These are phyloP conservation scores for Myotis davidii DNA, from an alignment of 2,113 vertebrate genomes.

Conservation along the genomic window DNA sequence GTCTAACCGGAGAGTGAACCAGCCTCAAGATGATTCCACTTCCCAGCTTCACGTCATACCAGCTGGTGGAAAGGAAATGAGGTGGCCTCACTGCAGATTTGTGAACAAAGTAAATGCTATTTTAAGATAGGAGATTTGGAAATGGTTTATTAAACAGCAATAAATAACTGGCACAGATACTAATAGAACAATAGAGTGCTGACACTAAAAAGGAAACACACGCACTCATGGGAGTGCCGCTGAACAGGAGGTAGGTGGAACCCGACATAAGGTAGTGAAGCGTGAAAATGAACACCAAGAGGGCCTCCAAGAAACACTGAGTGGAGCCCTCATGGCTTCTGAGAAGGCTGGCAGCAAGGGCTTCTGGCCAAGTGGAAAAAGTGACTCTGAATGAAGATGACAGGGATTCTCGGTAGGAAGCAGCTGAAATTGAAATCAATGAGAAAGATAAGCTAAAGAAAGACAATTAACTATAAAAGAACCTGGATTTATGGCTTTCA, in stretches of 20 bases:
- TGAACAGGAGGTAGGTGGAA: not conserved
- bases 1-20: accelerated
- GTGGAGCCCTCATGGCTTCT: too few species aligned
- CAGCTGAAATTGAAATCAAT: not conserved
- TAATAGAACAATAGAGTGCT: not conserved
- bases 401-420: not conserved
- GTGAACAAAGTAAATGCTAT: not conserved
- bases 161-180: not conserved
- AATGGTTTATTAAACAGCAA: not conserved
- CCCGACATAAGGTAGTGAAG: not conserved
- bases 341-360: not conserved
- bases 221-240: not conserved
- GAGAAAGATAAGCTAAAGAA: not conserved
- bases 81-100: not conserved
- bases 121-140: not conserved
- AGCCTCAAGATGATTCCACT: not conserved
- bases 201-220: not conserved
- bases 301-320: not conserved
- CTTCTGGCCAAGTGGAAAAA: not conserved
- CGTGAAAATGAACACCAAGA: not conserved
- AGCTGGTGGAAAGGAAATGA: not conserved
- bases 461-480: not conserved
- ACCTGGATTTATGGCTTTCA: not conserved
- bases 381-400: not conserved
- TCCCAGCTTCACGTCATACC: not conserved